phyloP scores from a whole-genome alignment of 2,888 invertebrate genomes.

The Euzetes globulus region DNA sequence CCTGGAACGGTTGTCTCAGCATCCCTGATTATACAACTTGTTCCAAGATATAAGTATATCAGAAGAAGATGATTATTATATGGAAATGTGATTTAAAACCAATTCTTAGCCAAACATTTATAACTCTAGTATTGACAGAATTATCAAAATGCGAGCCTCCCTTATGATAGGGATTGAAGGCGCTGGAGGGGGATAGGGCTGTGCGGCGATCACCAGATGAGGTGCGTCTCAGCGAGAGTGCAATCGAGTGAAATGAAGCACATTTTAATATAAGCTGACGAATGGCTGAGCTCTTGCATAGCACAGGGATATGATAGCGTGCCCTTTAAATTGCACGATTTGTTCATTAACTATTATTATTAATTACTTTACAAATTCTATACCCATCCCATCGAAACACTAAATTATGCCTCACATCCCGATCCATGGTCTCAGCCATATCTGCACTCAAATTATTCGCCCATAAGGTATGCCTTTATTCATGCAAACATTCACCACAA shows the following conservation, averaged over 20 bases:
- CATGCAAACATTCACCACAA: slow-evolving; percentile 19
- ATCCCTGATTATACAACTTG: no score
- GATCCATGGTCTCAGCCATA: neutral
- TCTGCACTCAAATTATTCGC: slow-evolving; percentile 1
- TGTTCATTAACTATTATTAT: slow-evolving; percentile 20
- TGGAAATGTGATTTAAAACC: no score
- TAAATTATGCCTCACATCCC: neutral
- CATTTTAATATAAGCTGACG: slow-evolving; percentile 3
- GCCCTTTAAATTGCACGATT: slow-evolving; percentile 13
- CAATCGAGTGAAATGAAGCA: neutral
- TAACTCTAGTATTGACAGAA: slow-evolving; percentile 17
- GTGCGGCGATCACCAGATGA: neutral
- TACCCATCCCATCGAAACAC: slow-evolving; percentile 3
- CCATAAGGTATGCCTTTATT: slow-evolving; percentile 11
- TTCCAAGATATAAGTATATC: no score
- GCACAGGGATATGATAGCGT: neutral
- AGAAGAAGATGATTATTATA: no score
- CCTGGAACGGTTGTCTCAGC: no score
- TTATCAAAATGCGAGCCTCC: slow-evolving; percentile 4
- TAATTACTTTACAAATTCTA: slow-evolving; percentile 21
- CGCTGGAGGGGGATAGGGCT: neutral
- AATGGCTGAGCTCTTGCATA: neutral
- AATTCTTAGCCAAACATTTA: neutral
- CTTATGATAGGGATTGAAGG: neutral
- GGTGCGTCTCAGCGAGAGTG: slow-evolving; percentile 21